Evolutionary conservation across 2,797 vertebrate genomes (phyloP), one percentile per base, ranked within the genome.

Genomic region (Amniataba percoides): DNA sequence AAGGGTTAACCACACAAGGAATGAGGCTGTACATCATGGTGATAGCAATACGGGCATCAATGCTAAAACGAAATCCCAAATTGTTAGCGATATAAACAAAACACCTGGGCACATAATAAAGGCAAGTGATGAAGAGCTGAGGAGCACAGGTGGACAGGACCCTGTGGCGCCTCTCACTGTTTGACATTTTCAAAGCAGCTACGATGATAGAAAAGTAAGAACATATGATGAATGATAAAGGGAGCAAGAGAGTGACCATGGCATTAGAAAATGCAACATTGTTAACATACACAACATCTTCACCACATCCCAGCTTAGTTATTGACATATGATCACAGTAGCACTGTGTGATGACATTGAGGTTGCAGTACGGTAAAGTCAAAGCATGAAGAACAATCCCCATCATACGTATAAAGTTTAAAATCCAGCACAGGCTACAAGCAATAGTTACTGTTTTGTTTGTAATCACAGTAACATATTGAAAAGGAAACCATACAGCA

Each of bases 241-340:
- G 91, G 61, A 89, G 53, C 43, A 94, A 53, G 11, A 95, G 89
- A 39, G 78, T 87, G 27, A 94, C 0, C 19, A 93, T 83, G 4
- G 94, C 90, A 39, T 92, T 81, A 1, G 70, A 65, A n/a, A 93
- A 60, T 25, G 95, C 60, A 2, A 95, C 67, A 5, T 49, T 2
- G 51, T 85, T 0, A 11, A 93, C 91, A 78, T 91, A 62, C 3
- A 1, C 80, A 0, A 39, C 90, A 0, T 93, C 87, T 0, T 63
- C 77, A 48, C 91, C 21, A 74, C 95, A 95, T 8, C 84, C 92
- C 82, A 95, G 81, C 1, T 43, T 86, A 39, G 91, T 88, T 49
- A 96, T 81, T 1, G 93, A 91, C 0, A 84, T 53, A 7, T 84
- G 93, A 73, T 96, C 94, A 69, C 94, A 95, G 65, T 94, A 96